phyloP scores from a whole-genome alignment of 2,113 vertebrate genomes.

The Grammatotria lemairii region DNA sequence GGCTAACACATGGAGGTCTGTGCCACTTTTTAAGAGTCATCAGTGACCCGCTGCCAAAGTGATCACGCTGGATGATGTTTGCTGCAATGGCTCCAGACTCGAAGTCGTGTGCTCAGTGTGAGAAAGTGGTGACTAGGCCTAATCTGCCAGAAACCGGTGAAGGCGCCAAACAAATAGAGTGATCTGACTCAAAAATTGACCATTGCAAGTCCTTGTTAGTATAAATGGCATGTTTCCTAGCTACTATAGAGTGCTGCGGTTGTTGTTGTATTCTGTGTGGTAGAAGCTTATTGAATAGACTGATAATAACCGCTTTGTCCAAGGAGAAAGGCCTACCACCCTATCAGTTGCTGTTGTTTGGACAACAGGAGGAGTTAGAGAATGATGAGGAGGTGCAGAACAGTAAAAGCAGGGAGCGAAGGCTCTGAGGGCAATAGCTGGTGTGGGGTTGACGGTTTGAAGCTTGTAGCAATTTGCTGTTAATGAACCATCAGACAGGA shows the following conservation, averaged over 20 bases:
- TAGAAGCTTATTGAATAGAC: neutral
- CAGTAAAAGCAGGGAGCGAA: neutral
- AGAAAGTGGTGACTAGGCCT: neutral
- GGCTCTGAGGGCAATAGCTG: neutral
- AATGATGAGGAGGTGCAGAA: neutral
- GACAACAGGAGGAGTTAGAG: neutral
- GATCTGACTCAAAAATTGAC: neutral
- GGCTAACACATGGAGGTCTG: neutral
- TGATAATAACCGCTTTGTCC: neutral
- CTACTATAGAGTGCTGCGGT: neutral
- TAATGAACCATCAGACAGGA: no score
- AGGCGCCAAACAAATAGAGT: fast-evolving
- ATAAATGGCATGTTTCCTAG: neutral
- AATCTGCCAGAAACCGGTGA: neutral
- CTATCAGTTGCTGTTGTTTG: neutral
- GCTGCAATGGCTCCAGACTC: neutral
- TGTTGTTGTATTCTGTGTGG: neutral
- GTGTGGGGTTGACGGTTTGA: neutral
- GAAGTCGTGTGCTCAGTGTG: neutral
- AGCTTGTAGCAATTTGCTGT: neutral
- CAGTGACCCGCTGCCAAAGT: neutral
- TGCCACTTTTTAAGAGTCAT: neutral
- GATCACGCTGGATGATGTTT: neutral
- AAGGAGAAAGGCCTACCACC: neutral
- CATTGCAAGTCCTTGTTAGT: neutral